phyloP scores from a whole-genome alignment of 2,113 vertebrate genomes.

The Larimichthys polyactis region DNA sequence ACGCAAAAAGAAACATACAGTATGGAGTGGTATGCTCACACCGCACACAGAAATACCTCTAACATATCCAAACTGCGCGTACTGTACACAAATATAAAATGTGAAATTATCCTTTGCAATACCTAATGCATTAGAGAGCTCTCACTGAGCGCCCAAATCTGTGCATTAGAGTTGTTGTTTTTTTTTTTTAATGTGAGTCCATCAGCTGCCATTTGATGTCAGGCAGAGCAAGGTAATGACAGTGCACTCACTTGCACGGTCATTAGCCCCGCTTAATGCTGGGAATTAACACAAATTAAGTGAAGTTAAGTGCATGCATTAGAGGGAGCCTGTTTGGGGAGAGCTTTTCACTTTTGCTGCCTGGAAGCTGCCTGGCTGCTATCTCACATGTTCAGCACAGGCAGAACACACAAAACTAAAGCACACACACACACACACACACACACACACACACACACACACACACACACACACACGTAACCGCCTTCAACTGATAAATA shows the following conservation, averaged over 20 bases:
- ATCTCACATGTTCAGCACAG: slow-evolving; percentile 29
- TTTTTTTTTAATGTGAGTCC: slow-evolving; percentile 55
- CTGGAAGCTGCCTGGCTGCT: slow-evolving; percentile 35
- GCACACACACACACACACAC: background rate
- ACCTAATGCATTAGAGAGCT: slow-evolving; percentile 76
- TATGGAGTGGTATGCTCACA: slow-evolving; percentile 25
- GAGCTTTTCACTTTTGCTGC: slow-evolving; percentile 71
- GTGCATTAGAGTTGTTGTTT: slow-evolving; percentile 63
- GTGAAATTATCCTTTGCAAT: slow-evolving; percentile 72
- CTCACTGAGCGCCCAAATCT: slow-evolving; percentile 75
- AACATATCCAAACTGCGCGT: slow-evolving; percentile 61
- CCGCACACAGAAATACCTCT: slow-evolving; percentile 28
- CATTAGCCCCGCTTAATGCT: slow-evolving; percentile 80
- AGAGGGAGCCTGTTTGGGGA: slow-evolving; percentile 76
- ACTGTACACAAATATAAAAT: slow-evolving; percentile 63
- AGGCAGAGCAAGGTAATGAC: slow-evolving; percentile 80
- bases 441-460: background rate
- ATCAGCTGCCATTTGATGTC: slow-evolving; percentile 81
- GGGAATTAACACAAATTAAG: slow-evolving; percentile 85
- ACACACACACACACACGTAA: background rate
- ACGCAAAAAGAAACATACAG: slow-evolving; percentile 64
- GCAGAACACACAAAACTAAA: slow-evolving; percentile 31
- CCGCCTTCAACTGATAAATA: slow-evolving; percentile 39
- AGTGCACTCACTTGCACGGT: slow-evolving; percentile 79
- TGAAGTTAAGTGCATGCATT: slow-evolving; percentile 84